Evolutionary conservation across 2,888 invertebrate species (phyloP).

Genomic region (Caenorhabditis parvicauda): DNA sequence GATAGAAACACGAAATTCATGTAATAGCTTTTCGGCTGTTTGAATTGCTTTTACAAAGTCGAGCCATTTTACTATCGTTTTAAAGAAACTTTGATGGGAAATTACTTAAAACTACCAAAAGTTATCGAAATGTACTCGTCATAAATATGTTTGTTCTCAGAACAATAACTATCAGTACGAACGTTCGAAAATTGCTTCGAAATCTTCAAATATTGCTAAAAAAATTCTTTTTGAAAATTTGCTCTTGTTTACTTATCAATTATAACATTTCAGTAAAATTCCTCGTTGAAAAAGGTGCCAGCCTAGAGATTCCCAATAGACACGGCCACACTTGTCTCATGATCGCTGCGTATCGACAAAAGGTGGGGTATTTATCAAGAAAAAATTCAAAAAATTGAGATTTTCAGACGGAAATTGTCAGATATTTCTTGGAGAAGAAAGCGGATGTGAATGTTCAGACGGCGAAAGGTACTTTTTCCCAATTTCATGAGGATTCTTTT

Average conservation of each 20-base stretch:
- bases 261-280: conserved; percentile 74
- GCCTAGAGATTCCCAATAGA: conserved; percentile 91
- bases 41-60: too few relatives aligned
- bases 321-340: conserved; percentile 86
- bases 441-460: conserved; percentile 24
- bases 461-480: conserved; percentile 10
- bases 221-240: not conserved
- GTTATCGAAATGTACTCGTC: too few relatives aligned
- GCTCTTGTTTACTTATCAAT: not conserved
- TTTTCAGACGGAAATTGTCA: conserved; percentile 45
- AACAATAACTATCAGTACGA: not conserved
- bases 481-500: not conserved
- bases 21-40: too few relatives aligned
- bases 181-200: not conserved
- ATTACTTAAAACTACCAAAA: too few relatives aligned
- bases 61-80: too few relatives aligned
- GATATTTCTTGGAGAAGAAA: conserved; percentile 15
- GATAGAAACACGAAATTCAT: too few relatives aligned
- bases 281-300: conserved; percentile 85
- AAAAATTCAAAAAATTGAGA: not conserved
- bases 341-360: conserved; percentile 76
- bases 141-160: too few relatives aligned
- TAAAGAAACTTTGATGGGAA: too few relatives aligned
- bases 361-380: conserved; percentile 7
- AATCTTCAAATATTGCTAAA: conserved; percentile 3